phyloP scores from a whole-genome alignment of 1,140 invertebrate species.

The Eufriesea mexicana region DNA sequence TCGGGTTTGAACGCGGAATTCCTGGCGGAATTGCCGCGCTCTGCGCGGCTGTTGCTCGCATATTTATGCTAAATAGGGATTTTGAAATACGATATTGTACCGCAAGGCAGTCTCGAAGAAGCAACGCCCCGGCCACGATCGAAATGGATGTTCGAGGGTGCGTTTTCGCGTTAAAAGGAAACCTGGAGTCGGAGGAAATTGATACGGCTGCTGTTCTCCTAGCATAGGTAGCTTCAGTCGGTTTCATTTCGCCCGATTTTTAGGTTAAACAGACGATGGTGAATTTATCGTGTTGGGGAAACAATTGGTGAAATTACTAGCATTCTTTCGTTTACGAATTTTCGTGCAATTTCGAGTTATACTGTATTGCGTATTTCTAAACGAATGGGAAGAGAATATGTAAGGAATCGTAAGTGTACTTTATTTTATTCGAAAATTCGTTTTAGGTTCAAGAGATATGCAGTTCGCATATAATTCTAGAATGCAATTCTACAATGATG shows the following conservation, averaged over 20 bases:
- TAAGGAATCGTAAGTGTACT: too few relatives aligned
- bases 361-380: too few relatives aligned
- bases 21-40: conserved; percentile 56
- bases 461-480: too few relatives aligned
- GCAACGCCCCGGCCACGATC: not conserved
- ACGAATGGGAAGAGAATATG: too few relatives aligned
- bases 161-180: conserved; percentile 17
- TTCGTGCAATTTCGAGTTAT: too few relatives aligned
- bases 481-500: too few relatives aligned
- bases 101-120: not conserved
- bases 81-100: conserved; percentile 77
- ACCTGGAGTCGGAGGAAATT: conserved; percentile 4
- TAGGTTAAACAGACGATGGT: too few relatives aligned
- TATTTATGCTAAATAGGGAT: conserved; percentile 80
- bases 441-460: too few relatives aligned
- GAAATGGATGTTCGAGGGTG: conserved; percentile 11
- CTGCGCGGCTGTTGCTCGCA: conserved; percentile 61
- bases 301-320: too few relatives aligned
- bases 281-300: too few relatives aligned
- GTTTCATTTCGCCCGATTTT: not conserved
- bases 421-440: too few relatives aligned
- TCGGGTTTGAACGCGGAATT: conserved; percentile 37
- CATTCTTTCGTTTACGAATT: too few relatives aligned
- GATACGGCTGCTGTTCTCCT: conserved; percentile 5
- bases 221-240: not conserved